These are phyloP conservation scores for Polyommatus iphigenia DNA, from an alignment of 2,888 invertebrate genomes.

Conservation along the genomic window DNA sequence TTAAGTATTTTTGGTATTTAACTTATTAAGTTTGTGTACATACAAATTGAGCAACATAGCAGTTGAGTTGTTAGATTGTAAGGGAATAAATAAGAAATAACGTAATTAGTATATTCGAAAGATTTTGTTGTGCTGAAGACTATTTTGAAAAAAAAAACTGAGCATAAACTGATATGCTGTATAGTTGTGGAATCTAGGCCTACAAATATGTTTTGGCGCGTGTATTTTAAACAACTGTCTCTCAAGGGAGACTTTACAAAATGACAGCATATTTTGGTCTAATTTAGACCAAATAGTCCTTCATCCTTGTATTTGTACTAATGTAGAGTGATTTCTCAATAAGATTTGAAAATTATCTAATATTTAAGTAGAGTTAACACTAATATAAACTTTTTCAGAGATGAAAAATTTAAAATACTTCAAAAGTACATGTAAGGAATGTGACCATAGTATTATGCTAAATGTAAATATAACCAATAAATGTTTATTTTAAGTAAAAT, in stretches of 20 bases:
- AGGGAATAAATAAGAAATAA: no score
- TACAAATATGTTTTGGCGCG: background rate
- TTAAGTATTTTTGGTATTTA: no score
- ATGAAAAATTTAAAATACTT: background rate
- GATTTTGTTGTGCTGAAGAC: no score
- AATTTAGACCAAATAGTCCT: background rate
- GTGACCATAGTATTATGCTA: background rate
- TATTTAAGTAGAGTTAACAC: background rate
- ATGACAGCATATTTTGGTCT: background rate
- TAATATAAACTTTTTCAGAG: background rate
- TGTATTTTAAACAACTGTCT: background rate
- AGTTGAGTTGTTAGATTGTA: no score
- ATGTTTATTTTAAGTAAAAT: background rate
- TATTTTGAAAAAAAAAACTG: no score
- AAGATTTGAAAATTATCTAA: background rate
- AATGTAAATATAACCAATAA: background rate
- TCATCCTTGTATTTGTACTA: background rate
- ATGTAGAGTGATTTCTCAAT: background rate
- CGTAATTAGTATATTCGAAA: no score
- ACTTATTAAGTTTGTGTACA: no score
- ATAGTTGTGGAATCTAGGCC: no score
- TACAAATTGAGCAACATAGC: no score
- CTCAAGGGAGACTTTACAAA: background rate
- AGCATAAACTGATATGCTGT: no score
- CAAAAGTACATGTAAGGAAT: background rate